These are phyloP conservation scores for Sternotherus odoratus DNA, from an alignment of 2,797 vertebrate genomes.

Conservation along the genomic window DNA sequence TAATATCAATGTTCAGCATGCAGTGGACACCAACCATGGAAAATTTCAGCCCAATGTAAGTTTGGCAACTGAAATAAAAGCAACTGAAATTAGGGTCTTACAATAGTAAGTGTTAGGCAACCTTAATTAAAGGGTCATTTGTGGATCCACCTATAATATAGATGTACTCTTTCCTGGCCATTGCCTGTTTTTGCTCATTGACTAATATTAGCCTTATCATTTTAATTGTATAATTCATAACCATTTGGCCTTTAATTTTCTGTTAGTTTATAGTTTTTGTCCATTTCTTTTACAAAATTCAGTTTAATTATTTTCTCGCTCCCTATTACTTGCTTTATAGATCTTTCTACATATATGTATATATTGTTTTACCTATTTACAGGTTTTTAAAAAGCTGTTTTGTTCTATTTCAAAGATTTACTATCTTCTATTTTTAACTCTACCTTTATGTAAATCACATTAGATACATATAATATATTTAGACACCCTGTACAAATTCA, in stretches of 20 bases:
- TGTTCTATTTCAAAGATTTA: neutral
- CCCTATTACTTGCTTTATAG: neutral
- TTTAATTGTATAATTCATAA: neutral
- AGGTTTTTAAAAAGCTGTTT: neutral
- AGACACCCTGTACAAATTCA: neutral
- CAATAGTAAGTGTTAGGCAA: slow-evolving; percentile 26
- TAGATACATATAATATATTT: neutral
- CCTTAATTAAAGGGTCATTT: slow-evolving; percentile 38
- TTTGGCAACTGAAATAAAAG: slow-evolving; percentile 48
- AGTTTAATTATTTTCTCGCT: neutral
- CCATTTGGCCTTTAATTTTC: neutral
- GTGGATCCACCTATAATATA: slow-evolving; percentile 12
- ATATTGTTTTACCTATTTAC: neutral
- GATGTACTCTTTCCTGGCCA: neutral
- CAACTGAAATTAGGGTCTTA: neutral
- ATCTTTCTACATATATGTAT: neutral
- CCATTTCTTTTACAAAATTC: neutral
- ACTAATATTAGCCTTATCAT: neutral
- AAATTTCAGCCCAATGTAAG: slow-evolving; percentile 42
- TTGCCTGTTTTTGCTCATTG: slow-evolving; percentile 24
- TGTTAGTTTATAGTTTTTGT: neutral
- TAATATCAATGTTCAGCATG: neutral
- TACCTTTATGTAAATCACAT: neutral
- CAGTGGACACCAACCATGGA: slow-evolving; percentile 53
- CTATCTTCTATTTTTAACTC: neutral